Evolutionary conservation across 1,140 invertebrate species (phyloP), one percentile per base, ranked within the genome.

Genomic region (Polyergus mexicanus): DNA sequence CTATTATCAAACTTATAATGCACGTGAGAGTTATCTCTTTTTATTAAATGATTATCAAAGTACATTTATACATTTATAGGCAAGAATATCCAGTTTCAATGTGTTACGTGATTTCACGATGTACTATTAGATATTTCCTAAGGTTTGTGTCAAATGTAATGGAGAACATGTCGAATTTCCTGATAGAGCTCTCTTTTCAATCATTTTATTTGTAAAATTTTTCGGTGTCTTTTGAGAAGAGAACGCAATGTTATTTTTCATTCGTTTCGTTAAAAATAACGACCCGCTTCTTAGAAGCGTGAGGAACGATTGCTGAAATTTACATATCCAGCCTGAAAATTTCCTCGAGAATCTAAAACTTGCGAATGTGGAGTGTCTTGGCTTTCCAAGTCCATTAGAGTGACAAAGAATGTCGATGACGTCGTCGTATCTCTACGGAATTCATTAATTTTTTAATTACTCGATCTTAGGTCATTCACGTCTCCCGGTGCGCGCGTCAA

Each of bases 391-490:
- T 41, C 44, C 60, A 65, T 84, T 77, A 65, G 38, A 77, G 44
- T 19, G 51, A 28, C 35, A 32, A 65, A 65, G 35, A 84, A 84
- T 76, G 71, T 76, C 81, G 32, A 65, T 84, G 60, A 44, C 60
- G 22, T 65, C 47, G 28, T 72, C 69, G 35, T 80, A 19, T 41
- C 3, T 44, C 47, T 47, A 16, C 10, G 35, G 51, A 58, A 56
- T 69, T 80, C 38, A 69, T 80, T 69, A 69, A 80, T 69, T 69
- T 13, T 69, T 58, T 69, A 58, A 80, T 80, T 80, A 80, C n/a
- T 69, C 22, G 51, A 10, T 44, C 28, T 38, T 4, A 4, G 19
- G 28, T 65, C 76, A 56, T 58, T 80, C 47, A 38, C 47, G 4
- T 80, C n/a, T 44, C 28, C 0, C 41, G 16, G 28, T 32, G 7